Evolutionary conservation across 2,797 vertebrate species (phyloP), one percentile per base, ranked within the genome.

Genomic region (Sebastes vulpes): DNA sequence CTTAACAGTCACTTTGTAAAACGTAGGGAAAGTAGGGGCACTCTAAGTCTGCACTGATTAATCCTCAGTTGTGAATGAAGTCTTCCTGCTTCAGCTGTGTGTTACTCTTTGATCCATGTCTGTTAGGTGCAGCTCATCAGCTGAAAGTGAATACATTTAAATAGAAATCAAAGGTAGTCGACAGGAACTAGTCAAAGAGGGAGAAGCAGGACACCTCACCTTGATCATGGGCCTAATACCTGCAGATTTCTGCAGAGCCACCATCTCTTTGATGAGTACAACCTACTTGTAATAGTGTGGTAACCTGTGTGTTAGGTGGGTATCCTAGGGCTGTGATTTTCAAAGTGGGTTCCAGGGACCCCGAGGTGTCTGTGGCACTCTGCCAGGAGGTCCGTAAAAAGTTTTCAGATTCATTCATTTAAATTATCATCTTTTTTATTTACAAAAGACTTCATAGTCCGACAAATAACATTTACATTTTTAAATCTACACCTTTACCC

Each of bases 111-210:
- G 68, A 74, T 79, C 56, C 21, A 6, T 38, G 23, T 54, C 42
- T 61, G 65, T 72, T 6, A 53, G 75, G 48, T 66, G 18, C 57
- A 63, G 71, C 74, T 58, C 29, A 74, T 83, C 68, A 65, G 72
- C 53, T 69, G 35, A 26, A 65, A 35, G 38, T 31, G 52, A 77
- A 68, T 69, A 57, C 23, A 59, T 85, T 88, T 70, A 25, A 77
- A 65, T 29, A 59, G 12, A 57, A 79, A 74, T 89, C 74, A 88
- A 81, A 72, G 70, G 67, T 31, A 71, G 58, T 61, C 4, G n/a
- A 72, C 61, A 65, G 50, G 26, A 78, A 71, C 18, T 50, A 54
- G 29, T 69, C 20, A 80, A 63, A 81, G 32, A 28, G 35, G 53
- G 61, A 56, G 12, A 52, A 26, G 57, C 23, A 60, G 57, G 35